Base-by-base conservation (phyloP, 30 jellyfish, hydroid and myxozoan genomes). In the Turritopsis rubra region DNA sequence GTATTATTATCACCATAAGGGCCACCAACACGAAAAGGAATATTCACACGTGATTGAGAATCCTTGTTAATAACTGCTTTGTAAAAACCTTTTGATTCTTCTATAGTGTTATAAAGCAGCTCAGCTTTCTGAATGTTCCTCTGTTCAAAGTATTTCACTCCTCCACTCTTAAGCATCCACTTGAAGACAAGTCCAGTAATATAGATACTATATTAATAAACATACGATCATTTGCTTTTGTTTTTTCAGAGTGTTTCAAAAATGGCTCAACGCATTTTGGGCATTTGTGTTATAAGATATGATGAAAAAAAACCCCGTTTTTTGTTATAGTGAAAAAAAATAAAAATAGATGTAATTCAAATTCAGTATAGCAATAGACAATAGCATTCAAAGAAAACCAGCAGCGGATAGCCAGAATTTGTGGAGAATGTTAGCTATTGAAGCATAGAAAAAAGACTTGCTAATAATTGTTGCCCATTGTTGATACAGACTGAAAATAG, bases 1-100 rank as follows among this genome's bases (percentile, higher is more conserved):
- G 88, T 28, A 21, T 52, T 73, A 41, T 80, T 89, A 65, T 91
- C 95, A 8, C 96, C 96, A 29, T 73, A 41, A 9, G 87, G 87
- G 24, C 90, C 90, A 8, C 97, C 89, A 53, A 87, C 96, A 30
- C 96, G 83, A 82, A 91, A 91, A 31, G 96, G 96, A 52, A 91
- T 86, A 85, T 91, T 91, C 26, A 87, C 90, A 28, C 97, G 88
- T 70, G 97, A 91, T 60, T 92, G 85, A 28, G 97, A 90, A 22
- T 75, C 65, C 7, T 90, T 89, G 29, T 87, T 85, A 71, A 87
- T 82, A 3, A 91, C 66, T 18, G 97, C 95, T 18, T 89, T 91
- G 88, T 1, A 66, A 73, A 91, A 91, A 16, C 97, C 96, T 13
- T 84, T 87, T 65, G 97, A 91, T 27, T 75, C 86, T 68, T 87